A percentile compares a stretch with the other conserved stretches of the same genome.
Evolutionary conservation across 1,140 invertebrate genomes (phyloP).

Genomic region (Bombyx mandarina): DNA sequence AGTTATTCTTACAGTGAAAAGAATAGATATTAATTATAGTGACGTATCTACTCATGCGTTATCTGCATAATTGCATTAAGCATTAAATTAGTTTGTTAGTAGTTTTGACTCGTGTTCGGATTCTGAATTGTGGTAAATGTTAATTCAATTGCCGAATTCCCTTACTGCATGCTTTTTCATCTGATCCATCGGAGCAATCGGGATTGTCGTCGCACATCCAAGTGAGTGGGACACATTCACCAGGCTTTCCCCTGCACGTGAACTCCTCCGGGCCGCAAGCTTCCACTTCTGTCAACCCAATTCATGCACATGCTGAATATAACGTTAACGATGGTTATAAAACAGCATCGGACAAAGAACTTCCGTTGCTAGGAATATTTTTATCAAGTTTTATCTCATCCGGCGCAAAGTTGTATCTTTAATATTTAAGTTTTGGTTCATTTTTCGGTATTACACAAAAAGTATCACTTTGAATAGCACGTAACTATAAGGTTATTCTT

Average conservation of each 20-base stretch:
- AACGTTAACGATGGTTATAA: constrained; percentile 19
- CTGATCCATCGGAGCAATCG: constrained; percentile 91
- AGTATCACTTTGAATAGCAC: too few relatives aligned
- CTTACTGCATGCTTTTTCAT: constrained; percentile 93
- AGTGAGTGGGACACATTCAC: constrained; percentile 89
- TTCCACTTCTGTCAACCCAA: constrained; percentile 77
- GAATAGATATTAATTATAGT: constrained; percentile 2
- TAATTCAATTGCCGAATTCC: constrained; percentile 14
- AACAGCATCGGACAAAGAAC: too few relatives aligned
- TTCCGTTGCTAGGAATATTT: too few relatives aligned
- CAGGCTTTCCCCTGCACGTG: constrained; percentile 82
- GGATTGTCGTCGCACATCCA: constrained; percentile 93
- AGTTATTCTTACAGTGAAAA: background rate
- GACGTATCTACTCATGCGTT: too few relatives aligned
- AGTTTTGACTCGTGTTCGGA: too few relatives aligned
- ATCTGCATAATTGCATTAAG: too few relatives aligned
- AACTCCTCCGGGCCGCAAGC: constrained; percentile 90
- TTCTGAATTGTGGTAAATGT: background rate
- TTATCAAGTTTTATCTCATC: too few relatives aligned
- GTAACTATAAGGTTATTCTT: too few relatives aligned
- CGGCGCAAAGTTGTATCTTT: too few relatives aligned
- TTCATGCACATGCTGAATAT: constrained; percentile 58
- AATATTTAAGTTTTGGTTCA: too few relatives aligned
- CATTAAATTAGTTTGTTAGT: too few relatives aligned
- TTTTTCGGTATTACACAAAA: too few relatives aligned